A percentile compares a stretch with the other conserved stretches of the same genome.
phyloP scores from a whole-genome alignment of 2,888 invertebrate genomes.

The Nipponacmea schrenckii region DNA sequence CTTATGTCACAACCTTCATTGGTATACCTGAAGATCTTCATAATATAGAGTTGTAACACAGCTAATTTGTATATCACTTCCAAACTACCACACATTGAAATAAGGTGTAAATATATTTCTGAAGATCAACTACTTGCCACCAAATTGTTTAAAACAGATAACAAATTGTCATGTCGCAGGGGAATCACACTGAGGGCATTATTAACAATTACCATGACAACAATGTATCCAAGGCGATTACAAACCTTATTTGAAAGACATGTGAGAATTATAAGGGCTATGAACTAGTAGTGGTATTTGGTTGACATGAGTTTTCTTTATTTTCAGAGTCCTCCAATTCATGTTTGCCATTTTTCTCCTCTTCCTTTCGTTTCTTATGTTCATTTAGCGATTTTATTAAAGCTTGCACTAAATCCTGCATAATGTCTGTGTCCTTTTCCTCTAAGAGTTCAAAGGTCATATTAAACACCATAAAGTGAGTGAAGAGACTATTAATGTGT shows the following conservation, averaged over 20 bases:
- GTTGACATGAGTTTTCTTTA: neutral
- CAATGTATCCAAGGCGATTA: too few relatives aligned
- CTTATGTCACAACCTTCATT: too few relatives aligned
- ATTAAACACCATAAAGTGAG: constrained; percentile 88
- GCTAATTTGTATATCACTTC: too few relatives aligned
- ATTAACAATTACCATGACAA: too few relatives aligned
- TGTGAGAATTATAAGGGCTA: neutral
- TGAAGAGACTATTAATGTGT: constrained; percentile 96
- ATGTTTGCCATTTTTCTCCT: neutral
- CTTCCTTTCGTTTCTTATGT: constrained; percentile 44
- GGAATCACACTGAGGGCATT: too few relatives aligned
- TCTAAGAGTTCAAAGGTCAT: constrained; percentile 92
- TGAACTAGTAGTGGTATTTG: neutral
- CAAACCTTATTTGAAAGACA: neutral
- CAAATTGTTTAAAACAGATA: too few relatives aligned
- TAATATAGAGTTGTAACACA: too few relatives aligned
- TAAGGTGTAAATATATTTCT: too few relatives aligned
- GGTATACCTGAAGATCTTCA: too few relatives aligned
- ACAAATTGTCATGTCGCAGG: too few relatives aligned
- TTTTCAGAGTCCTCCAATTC: neutral
- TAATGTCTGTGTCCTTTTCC: constrained; percentile 93
- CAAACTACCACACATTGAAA: too few relatives aligned
- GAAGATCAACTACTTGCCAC: too few relatives aligned
- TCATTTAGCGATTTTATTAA: constrained; percentile 56
- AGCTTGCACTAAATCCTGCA: constrained; percentile 78